Evolutionary conservation across 2,113 vertebrate genomes (phyloP), one percentile per base, ranked within the genome.

Genomic region (Austrofundulus limnaeus): DNA sequence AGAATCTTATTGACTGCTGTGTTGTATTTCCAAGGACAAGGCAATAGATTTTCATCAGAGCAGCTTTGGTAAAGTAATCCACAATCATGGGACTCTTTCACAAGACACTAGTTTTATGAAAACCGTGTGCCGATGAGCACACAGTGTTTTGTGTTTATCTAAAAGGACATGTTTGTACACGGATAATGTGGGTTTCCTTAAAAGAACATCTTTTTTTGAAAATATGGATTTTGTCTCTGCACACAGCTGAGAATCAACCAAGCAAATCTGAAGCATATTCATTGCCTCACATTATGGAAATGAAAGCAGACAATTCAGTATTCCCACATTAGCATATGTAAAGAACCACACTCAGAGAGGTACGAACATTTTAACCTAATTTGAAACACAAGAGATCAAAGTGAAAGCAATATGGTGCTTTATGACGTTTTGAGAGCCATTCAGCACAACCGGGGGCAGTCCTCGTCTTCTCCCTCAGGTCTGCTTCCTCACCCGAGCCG

Each of bases 201-300:
- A 45, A 58, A 48, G 50, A 51, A 57, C 24, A 46, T 19, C 75
- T 78, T 61, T 77, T 75, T 72, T 60, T 54, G 56, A 66, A 80
- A 58, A 71, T 77, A 83, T 87, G 83, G 82, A 83, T 88, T 88
- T 78, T 69, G 57, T 74, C 72, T 76, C 49, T 14, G 34, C 60
- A 75, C 66, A 37, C 57, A 78, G 65, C 81, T 82, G 70, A 67
- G 85, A 89, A 89, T 80, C 72, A 77, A 75, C 84, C 79, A 70
- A 75, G 82, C 70, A 75, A 65, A 81, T 84, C 72, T 73, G 64
- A 80, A 58, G 69, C 70, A 43, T 78, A 59, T 80, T 87, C 76
- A 84, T n/a, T 70, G 80, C 75, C 72, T 87, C 81, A 75, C 62
- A 74, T 85, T 84, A 85, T 87, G 87, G 71, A 83, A 85, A 87